These are phyloP conservation scores for Eulithis testata DNA, from an alignment of 2,888 invertebrate genomes.

Conservation along the genomic window DNA sequence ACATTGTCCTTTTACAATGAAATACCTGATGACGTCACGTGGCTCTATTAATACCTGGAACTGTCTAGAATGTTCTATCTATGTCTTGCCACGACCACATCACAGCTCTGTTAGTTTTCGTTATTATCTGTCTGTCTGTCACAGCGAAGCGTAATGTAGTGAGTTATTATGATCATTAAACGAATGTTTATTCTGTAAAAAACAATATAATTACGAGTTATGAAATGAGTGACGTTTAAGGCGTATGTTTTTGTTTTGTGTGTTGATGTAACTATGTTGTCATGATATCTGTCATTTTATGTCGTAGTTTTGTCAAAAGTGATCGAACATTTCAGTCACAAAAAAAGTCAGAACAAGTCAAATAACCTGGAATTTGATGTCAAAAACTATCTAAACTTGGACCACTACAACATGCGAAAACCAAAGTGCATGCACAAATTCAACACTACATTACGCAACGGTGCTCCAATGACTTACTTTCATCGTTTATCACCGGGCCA, in stretches of 20 bases:
- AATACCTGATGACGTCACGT: slow-evolving; percentile 66
- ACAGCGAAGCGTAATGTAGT: slow-evolving; percentile 61
- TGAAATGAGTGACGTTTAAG: background rate
- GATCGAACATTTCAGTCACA: too few species aligned
- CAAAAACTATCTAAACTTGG: background rate
- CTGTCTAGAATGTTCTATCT: slow-evolving; percentile 58
- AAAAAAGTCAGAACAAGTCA: too few species aligned
- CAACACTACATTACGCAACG: slow-evolving; percentile 52
- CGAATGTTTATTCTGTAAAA: slow-evolving; percentile 16
- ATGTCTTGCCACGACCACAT: slow-evolving; percentile 84
- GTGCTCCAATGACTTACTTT: slow-evolving; percentile 86
- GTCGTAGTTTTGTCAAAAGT: background rate
- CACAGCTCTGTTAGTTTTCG: slow-evolving; percentile 74
- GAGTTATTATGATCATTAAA: slow-evolving; percentile 5
- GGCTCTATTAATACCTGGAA: slow-evolving; percentile 48
- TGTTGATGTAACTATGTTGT: background rate
- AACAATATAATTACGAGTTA: background rate
- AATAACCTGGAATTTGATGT: background rate
- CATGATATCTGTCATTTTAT: background rate
- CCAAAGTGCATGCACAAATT: slow-evolving; percentile 16
- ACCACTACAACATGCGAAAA: slow-evolving; percentile 21
- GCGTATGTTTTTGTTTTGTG: background rate
- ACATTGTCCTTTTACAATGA: slow-evolving; percentile 39
- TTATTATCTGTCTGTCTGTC: slow-evolving; percentile 46
- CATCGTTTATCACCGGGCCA: slow-evolving; percentile 91